Base-by-base conservation (phyloP, 2,113 vertebrate genomes). In the Oncorhynchus gorbuscha region DNA sequence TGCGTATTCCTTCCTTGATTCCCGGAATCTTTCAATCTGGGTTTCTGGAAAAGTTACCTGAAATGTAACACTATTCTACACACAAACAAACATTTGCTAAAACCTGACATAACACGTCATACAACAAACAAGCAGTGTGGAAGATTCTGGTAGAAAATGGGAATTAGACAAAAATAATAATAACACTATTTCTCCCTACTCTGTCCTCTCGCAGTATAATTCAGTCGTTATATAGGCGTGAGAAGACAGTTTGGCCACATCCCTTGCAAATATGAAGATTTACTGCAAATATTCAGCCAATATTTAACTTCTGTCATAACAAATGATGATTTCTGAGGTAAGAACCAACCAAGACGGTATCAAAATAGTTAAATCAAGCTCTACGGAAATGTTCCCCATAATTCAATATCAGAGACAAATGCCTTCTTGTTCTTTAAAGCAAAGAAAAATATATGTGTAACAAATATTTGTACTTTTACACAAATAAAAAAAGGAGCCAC, bases 161-260 rank as follows among this genome's bases (percentile, higher is more conserved):
- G 81, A 5, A 35, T 83, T 69, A 71, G 84, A 85, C 84, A 12
- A 89, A 85, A 45, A 45, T 79, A 88, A 83, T 68, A 78, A 87
- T 18, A 73, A 77, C 78, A 80, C 69, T 77, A 73, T 28, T 28
- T 72, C 75, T 75, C 35, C 62, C 62, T 62, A 76, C 67, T 81
- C 73, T 58, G 77, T 73, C 81, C 72, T 74, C 73, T 65, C 71
- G 79, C 32, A 81, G 66, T 81, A 71, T 75, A 78, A 78, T 16
- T 73, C 70, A 69, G 30, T 30, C 75, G 45, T 32, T 66, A 72
- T 89, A 88, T 91, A 83, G 88, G 89, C 76, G 83, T 69, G 84
- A 86, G 81, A 89, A 90, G 90, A 86, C 85, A 92, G 90, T 89
- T 87, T 89, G 84, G 89, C 89, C 88, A 71, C 77, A 79, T 84